These are phyloP conservation scores for Elysia crispata DNA, from an alignment of 2,888 invertebrate genomes.

Conservation along the genomic window DNA sequence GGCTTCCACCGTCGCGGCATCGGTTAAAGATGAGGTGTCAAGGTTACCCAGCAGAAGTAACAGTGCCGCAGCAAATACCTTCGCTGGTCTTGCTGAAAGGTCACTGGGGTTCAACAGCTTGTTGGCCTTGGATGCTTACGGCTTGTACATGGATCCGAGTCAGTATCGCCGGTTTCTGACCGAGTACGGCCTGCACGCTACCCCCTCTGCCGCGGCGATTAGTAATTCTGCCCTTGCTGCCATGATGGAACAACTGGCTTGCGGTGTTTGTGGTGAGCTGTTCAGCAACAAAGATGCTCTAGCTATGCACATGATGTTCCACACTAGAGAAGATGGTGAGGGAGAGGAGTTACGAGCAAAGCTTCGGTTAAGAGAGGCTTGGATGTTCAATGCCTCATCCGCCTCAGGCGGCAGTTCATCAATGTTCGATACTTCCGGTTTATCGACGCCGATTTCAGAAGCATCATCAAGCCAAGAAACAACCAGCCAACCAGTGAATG, in stretches of 20 bases:
- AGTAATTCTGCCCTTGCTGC: constrained; percentile 4
- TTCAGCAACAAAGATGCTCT: constrained; percentile 71
- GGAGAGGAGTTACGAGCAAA: neutral
- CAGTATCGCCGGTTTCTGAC: constrained; percentile 38
- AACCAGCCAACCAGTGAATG: neutral
- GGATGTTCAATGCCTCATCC: neutral
- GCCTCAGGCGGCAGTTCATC: constrained; percentile 3
- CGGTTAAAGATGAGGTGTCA: neutral
- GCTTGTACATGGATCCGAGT: constrained; percentile 41
- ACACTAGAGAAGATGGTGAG: constrained; percentile 49
- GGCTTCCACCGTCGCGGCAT: neutral
- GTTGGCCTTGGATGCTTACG: constrained; percentile 43
- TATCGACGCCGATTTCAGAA: too few species aligned
- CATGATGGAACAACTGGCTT: constrained; percentile 50
- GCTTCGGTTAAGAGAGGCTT: neutral
- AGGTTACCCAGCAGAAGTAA: neutral
- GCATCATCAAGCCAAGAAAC: neutral
- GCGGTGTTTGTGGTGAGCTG: constrained; percentile 63
- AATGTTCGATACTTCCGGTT: constrained; percentile 14
- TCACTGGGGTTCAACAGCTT: constrained; percentile 21
- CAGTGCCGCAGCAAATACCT: neutral
- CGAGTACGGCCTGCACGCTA: constrained; percentile 35
- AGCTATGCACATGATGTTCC: constrained; percentile 75
- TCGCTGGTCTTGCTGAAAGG: neutral
- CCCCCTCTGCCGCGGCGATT: neutral